phyloP scores from a whole-genome alignment of 2,113 vertebrate genomes.

The Erythrocercus mccallii region DNA sequence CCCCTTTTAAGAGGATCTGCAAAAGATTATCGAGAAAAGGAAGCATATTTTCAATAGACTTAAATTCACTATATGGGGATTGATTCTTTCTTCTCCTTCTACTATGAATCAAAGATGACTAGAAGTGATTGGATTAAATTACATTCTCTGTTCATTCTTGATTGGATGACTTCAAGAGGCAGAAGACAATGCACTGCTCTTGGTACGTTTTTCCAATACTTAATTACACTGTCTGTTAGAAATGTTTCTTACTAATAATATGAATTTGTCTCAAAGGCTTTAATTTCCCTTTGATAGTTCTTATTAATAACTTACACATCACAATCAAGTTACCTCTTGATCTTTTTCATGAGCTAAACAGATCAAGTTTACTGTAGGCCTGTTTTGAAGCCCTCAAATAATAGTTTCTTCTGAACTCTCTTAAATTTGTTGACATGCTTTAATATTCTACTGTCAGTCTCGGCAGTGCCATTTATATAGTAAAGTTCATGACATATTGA shows the following conservation, averaged over 20 bases:
- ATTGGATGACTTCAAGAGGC: neutral
- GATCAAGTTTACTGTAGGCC: neutral
- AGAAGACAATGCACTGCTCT: neutral
- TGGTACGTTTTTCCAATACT: neutral
- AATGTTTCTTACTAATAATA: neutral
- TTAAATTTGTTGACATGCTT: constrained; percentile 18
- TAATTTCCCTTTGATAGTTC: neutral
- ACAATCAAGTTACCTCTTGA: neutral
- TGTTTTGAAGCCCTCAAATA: neutral
- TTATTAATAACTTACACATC: neutral
- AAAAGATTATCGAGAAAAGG: constrained; percentile 40
- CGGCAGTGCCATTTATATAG: constrained; percentile 9
- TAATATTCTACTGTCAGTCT: constrained; percentile 19
- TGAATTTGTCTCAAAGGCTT: neutral
- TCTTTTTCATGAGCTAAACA: neutral
- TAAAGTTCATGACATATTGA: constrained; percentile 47
- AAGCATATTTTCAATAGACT: constrained; percentile 23
- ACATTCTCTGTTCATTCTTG: neutral
- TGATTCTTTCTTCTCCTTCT: constrained; percentile 12
- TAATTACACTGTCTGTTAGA: neutral
- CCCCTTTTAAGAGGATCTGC: constrained; percentile 42
- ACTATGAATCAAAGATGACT: neutral
- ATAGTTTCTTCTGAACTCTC: neutral
- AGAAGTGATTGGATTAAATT: neutral
- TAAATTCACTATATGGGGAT: neutral